Base-by-base conservation (phyloP, 2,888 invertebrate species). In the Drosophila colorata region DNA sequence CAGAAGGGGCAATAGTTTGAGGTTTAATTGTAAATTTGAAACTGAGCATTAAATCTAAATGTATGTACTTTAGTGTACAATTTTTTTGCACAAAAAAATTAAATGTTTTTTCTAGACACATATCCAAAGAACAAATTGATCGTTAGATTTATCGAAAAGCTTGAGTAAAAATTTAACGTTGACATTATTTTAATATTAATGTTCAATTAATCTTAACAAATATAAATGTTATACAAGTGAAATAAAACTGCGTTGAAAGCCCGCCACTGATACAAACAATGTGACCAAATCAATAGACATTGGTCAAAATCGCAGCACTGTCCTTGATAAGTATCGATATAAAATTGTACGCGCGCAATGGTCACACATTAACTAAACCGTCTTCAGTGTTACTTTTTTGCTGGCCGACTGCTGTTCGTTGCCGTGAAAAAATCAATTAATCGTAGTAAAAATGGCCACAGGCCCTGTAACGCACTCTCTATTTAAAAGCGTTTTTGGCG, bases 401-500 rank as follows among this genome's bases (percentile, higher is more conserved):
- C 31, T 70, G 14, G 57, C 63, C 68, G 58, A 63, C 7, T 55
- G 66, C 20, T 40, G 77, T 61, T 41, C 37, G 58, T 51, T 52
- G 57, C 49, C 53, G 67, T 68, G 78, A 60, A 76, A 74, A 85
- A 85, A 85, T 85, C 89, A 88, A 88, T 85, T 84, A 48, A 49
- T 6, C 57, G 43, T 25, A 41, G 31, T 47, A 14, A 71, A 59
- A 57, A 90, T 89, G 88, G 68, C 70, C 16, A 74, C 75, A 58
- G 33, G 57, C 4, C 4, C 37, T 25, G 70, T 58, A 43, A 68
- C 88, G 33, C 47, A 84, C 51, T 63, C 89, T 9, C 74, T 89
- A 47, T 85, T 90, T 61, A 78, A 75, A 40, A 89, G 91, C 33
- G 71, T 90, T 52, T 91, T 87, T 66, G 91, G 90, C 46, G 71